A percentile compares a stretch with the other conserved stretches of the same genome.
Evolutionary conservation across 2,888 invertebrate species (phyloP).

Genomic region (Cheilosia soror): DNA sequence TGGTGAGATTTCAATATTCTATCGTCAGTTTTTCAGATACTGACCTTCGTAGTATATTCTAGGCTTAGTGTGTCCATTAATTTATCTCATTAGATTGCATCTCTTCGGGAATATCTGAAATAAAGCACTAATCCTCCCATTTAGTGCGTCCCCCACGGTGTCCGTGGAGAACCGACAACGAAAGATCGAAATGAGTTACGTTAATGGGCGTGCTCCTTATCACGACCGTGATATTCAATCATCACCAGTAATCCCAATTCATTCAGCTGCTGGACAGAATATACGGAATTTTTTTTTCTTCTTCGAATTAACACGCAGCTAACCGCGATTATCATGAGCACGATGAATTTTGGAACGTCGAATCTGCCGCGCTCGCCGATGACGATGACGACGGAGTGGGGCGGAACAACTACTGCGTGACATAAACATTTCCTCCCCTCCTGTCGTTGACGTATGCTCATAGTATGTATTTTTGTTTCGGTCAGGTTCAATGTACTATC

Average conservation of each 20-base stretch:
- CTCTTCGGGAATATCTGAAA: not conserved
- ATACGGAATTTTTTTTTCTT: conserved; percentile 12
- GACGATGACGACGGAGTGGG: conserved; percentile 44
- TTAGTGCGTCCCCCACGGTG: not conserved
- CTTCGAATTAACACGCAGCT: conserved; percentile 35
- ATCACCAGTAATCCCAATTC: conserved; percentile 12
- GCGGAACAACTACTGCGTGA: conserved; percentile 62
- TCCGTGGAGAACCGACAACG: not conserved
- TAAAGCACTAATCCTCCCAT: conserved; percentile 8
- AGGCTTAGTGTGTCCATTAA: not conserved
- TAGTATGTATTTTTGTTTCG: conserved; percentile 33
- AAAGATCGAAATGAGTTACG: not conserved
- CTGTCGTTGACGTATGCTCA: conserved; percentile 3
- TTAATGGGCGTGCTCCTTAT: conserved; percentile 24
- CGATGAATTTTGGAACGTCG: conserved; percentile 19
- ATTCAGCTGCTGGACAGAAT: conserved; percentile 26
- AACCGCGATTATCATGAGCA: conserved; percentile 33
- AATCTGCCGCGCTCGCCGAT: conserved; percentile 2
- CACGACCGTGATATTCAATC: conserved; percentile 39
- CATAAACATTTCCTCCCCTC: conserved; percentile 58
- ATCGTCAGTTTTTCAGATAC: too few relatives aligned
- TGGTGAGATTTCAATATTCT: too few relatives aligned
- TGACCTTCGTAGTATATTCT: too few relatives aligned
- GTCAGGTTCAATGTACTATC: conserved; percentile 64
- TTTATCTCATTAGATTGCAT: not conserved